Base-by-base conservation (phyloP, 2,797 vertebrate species). In the Xyrichtys novacula region DNA sequence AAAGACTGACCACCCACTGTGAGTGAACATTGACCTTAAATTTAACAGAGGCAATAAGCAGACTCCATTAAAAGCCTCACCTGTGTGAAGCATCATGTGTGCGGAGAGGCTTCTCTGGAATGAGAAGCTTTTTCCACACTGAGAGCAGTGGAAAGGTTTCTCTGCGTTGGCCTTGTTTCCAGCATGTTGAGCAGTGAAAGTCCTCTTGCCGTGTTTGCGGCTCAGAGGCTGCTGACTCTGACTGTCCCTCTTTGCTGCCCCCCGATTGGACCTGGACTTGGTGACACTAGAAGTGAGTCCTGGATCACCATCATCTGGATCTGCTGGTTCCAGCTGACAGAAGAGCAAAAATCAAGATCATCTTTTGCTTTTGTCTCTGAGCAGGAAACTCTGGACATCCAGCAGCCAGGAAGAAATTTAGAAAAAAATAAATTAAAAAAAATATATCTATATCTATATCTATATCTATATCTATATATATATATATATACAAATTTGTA, bases 51-150 rank as follows among this genome's bases (percentile, higher is more conserved):
- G n/a, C n/a, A n/a, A n/a, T n/a, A n/a, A n/a, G n/a, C n/a, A n/a
- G n/a, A n/a, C n/a, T n/a, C n/a, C 4, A 5, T 17, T 39, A 17
- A 39, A n/a, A 36, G 0, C n/a, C 69, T 78, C 53, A 80, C 91
- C 92, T n/a, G 89, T 89, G 17, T 94, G 93, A 12, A 93, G 86
- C 6, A 92, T 77, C 84, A 84, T 69, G 86, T 93, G 92, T 5
- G 85, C 65, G 3, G 83, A 74, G 65, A 94, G 88, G 74, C 84
- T 91, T 17, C 86, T 81, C 80, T 91, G 88, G 65, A 88, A 83
- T 0, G 85, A 73, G 14, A 94, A 93, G 17, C 84, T 78, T 49
- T 87, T 46, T 6, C 85, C 83, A 6, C 93, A 93, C 74, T 90
- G 84, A 0, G 80, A 62, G 58, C 93, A 93, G 52, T 50, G 32